A percentile compares a stretch with the other conserved stretches of the same genome.
phyloP scores from a whole-genome alignment of 2,113 vertebrate genomes.

The Potamarius usumacintae region DNA sequence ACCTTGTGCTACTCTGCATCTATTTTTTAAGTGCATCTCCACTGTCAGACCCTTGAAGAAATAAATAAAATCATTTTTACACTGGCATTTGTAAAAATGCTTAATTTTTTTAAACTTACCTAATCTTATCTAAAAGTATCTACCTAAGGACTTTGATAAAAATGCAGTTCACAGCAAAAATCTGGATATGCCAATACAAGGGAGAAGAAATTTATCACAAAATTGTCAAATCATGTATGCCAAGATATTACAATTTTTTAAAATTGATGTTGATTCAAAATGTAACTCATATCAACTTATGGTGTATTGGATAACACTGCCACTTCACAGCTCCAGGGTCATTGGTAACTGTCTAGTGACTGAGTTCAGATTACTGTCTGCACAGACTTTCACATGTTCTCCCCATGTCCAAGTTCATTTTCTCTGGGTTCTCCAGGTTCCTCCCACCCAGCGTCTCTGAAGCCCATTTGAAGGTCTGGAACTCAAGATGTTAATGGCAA shows the following conservation, averaged over 20 bases:
- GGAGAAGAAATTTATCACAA: too few species aligned
- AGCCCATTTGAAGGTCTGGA: too few species aligned
- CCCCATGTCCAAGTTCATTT: background rate
- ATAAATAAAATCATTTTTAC: background rate
- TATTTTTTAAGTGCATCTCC: constrained; percentile 36
- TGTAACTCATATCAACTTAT: background rate
- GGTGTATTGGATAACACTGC: background rate
- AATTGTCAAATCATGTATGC: background rate
- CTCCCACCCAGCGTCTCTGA: background rate
- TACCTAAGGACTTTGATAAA: background rate
- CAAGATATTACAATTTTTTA: background rate
- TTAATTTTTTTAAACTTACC: background rate
- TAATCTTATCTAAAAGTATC: background rate
- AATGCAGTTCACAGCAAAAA: background rate
- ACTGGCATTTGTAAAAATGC: background rate
- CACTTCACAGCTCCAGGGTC: background rate
- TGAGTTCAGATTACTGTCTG: background rate
- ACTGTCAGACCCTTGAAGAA: background rate
- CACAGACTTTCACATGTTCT: background rate
- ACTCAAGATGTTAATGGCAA: too few species aligned
- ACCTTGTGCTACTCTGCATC: constrained; percentile 58
- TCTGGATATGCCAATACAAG: background rate
- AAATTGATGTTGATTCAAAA: background rate
- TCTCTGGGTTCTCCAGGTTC: background rate
- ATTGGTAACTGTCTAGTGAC: background rate